Percentiles rank a stretch among this genome's conserved stretches.
Conservation (phyloP, 2,888 invertebrate genomes). For the Drosophila melanosoma region DNA sequence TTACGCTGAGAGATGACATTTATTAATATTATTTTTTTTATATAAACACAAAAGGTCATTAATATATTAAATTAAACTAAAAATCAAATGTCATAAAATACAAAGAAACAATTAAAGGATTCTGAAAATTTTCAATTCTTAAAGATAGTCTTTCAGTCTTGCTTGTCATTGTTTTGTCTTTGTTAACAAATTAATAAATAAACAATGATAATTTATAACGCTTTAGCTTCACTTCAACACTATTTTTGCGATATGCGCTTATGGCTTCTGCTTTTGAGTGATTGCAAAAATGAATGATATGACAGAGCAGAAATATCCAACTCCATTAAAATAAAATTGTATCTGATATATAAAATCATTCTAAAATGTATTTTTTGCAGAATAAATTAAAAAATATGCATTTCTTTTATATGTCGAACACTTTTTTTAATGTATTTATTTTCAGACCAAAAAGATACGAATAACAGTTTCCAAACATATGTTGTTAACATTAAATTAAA, state of each 20-base stretch:
- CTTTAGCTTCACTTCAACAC: conserved; percentile 37
- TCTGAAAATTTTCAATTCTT: conserved; percentile 5
- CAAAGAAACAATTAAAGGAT: neutral
- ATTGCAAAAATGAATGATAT: too few relatives aligned
- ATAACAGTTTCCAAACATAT: too few relatives aligned
- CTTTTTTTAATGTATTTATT: too few relatives aligned
- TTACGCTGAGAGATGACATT: conserved; percentile 9
- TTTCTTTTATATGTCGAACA: neutral
- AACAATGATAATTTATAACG: conserved; percentile 62
- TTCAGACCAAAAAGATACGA: too few relatives aligned
- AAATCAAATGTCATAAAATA: neutral
- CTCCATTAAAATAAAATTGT: too few relatives aligned
- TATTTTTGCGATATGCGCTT: conserved; percentile 11
- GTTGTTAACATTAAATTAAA: neutral
- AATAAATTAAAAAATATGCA: neutral
- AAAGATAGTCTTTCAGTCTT: neutral
- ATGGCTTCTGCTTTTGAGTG: conserved; percentile 20
- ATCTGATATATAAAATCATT: too few relatives aligned
- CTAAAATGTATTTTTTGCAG: too few relatives aligned
- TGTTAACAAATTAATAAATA: conserved; percentile 53
- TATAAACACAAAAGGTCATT: neutral
- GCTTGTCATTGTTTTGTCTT: neutral
- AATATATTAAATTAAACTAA: neutral
- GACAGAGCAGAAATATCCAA: too few relatives aligned
- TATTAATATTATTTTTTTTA: neutral